These are phyloP conservation scores for Turritopsis dohrnii DNA, from an alignment of 30 jellyfish, hydroid and myxozoan genomes.

Conservation along the genomic window DNA sequence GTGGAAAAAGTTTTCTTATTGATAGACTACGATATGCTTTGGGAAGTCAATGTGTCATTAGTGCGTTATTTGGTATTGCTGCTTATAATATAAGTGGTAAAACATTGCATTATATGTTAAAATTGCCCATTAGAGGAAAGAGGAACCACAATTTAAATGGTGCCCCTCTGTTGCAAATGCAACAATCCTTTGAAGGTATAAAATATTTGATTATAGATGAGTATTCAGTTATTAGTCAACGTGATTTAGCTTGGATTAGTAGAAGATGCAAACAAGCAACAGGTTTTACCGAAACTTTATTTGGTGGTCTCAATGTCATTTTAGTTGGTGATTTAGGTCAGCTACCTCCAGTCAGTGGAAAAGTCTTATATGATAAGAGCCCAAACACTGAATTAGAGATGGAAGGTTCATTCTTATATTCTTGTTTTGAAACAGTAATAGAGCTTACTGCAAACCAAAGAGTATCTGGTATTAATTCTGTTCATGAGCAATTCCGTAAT, in stretches of 20 bases:
- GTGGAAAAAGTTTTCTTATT: conserved; percentile 33
- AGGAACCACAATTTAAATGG: conserved; percentile 12
- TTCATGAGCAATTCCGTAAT: conserved; percentile 11
- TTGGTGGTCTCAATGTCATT: conserved; percentile 32
- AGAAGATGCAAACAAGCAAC: conserved; percentile 34
- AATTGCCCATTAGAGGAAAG: conserved; percentile 23
- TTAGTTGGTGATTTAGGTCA: conserved; percentile 30
- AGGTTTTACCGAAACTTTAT: background rate
- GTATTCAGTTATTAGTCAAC: conserved; percentile 28
- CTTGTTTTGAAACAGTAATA: conserved; percentile 7
- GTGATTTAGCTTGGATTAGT: conserved; percentile 29
- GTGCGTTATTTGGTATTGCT: conserved; percentile 26
- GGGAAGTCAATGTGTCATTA: background rate
- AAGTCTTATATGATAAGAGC: conserved; percentile 9
- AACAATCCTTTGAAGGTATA: background rate
- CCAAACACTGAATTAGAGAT: background rate
- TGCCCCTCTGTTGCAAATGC: background rate
- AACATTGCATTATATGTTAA: conserved; percentile 24
- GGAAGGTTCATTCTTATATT: conserved; percentile 28
- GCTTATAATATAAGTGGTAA: conserved; percentile 28
- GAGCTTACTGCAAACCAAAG: conserved; percentile 13
- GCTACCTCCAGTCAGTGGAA: conserved; percentile 40
- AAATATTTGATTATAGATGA: conserved; percentile 26
- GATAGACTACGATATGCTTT: conserved; percentile 16
- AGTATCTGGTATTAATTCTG: conserved; percentile 10